Evolutionary conservation across 1,140 invertebrate species (phyloP), one percentile per base, ranked within the genome.

Genomic region (Aphelenchoides avenae): DNA sequence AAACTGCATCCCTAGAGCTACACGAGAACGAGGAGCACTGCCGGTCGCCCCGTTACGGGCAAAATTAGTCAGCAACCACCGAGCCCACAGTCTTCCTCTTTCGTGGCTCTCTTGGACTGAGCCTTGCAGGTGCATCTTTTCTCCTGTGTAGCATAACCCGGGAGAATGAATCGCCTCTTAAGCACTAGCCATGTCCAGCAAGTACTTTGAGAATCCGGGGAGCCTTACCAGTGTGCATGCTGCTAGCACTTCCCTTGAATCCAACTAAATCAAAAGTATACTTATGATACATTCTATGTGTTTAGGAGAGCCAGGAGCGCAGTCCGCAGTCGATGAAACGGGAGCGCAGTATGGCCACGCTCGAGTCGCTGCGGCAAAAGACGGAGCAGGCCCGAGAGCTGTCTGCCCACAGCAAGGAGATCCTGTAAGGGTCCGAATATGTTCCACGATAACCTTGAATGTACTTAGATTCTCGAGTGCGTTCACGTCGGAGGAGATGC

Each of bases 341-440:
- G 24, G 73, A 75, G 42, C 63, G 66, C 20, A 70, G 64, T 13
- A 34, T 75, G 22, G 73, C 73, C 9, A 75, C 56, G 20, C 57
- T 75, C 27, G 71, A 75, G 44, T 64, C 62, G 5, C 43, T 75
- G 37, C 61, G 57, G 18, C 61, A 66, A 40, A 43, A 55, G 7
- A 75, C 73, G 5, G 52, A 77, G 33, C 55, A 75, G 48, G 73
- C 69, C 3, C 27, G 73, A 18, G 69, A 72, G 20, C 39, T 42
- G 18, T 24, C 49, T n/a, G 57, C 57, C n/a, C n/a, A n/a, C n/a
- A n/a, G n/a, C n/a, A n/a, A n/a, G n/a, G n/a, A n/a, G n/a, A n/a
- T n/a, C n/a, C n/a, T n/a, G n/a, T n/a, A n/a, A n/a, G n/a, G n/a
- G n/a, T n/a, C n/a, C n/a, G n/a, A n/a, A n/a, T n/a, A n/a, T n/a